Conservation (phyloP, 2,888 invertebrate genomes). For the Apamea epomidion region DNA sequence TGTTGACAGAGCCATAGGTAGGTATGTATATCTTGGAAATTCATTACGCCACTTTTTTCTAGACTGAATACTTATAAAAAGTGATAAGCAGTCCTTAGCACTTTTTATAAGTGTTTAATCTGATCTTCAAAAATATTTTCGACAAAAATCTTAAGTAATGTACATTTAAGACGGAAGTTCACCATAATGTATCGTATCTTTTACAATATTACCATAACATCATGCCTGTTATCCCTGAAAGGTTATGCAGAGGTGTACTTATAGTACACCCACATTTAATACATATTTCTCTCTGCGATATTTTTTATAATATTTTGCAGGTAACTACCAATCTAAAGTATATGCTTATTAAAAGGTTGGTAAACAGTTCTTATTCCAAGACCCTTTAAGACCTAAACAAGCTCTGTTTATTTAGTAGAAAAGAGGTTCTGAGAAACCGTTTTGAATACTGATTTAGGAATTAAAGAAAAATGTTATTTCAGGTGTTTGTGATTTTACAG, state of each 20-base stretch:
- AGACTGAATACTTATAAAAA: background rate
- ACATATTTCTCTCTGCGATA: background rate
- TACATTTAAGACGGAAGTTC: background rate
- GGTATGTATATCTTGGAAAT: background rate
- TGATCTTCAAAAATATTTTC: background rate
- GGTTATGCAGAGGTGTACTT: background rate
- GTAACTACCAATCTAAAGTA: background rate
- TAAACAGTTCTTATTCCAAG: slow-evolving; percentile 30
- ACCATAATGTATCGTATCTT: background rate
- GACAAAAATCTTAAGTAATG: background rate
- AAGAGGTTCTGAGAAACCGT: slow-evolving; percentile 7
- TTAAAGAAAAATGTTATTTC: slow-evolving; percentile 27
- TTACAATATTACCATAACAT: background rate
- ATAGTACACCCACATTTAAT: background rate
- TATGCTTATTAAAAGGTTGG: slow-evolving; percentile 31
- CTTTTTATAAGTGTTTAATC: background rate
- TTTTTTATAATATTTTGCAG: background rate
- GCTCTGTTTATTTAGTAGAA: slow-evolving; percentile 27
- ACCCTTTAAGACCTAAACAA: slow-evolving; percentile 26
- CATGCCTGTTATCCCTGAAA: background rate
- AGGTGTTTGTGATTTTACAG: slow-evolving; percentile 17
- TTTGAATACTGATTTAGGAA: slow-evolving; percentile 43
- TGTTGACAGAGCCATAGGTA: background rate
- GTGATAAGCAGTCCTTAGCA: too few species aligned
- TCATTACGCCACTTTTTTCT: background rate